Evolutionary conservation across 2,113 vertebrate genomes (phyloP), one percentile per base, ranked within the genome.

Genomic region (Proteles cristata): DNA sequence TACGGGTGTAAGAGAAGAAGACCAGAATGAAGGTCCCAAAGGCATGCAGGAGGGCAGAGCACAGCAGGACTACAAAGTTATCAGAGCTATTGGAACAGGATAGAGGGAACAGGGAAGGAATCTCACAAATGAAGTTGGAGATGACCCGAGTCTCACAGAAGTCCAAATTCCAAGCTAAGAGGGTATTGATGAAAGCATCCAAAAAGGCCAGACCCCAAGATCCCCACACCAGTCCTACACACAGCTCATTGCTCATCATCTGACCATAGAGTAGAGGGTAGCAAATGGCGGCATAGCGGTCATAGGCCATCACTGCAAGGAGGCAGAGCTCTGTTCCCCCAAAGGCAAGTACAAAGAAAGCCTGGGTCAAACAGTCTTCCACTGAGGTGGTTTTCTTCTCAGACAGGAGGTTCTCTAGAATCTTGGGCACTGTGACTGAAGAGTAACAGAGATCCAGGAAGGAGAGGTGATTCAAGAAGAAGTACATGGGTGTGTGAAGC

Each of bases 91-190:
- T 45, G 26, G 69, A 74, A 61, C 86, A 88, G 17, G 86, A 88
- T 5, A 71, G 33, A 63, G 91, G 17, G 23, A 93, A 65, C 0
- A 85, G 43, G 50, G 68, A 74, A 11, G 98, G 98, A 98, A 97
- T 97, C 98, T 98, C 99, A 99, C 99, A 99, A 99, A 98, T 99
- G 98, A 98, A 98, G 97, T 98, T 98, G 98, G 96, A 98, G 98
- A 98, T 98, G 97, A 98, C 98, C 97, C 66, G 63, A 68, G 53
- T 77, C 33, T 81, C 77, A 80, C 82, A 92, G 61, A 73, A 63
- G 61, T 69, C 63, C 85, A 95, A 76, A 43, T 81, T 77, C 98
- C 96, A 98, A 98, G 99, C 99, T 98, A 99, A 99, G 98, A 98
- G 98, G 97, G 98, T 98, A 98, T 98, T 98, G 97, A 98, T 98